phyloP scores from a whole-genome alignment of 2,113 vertebrate species.

The Mustela nigripes region DNA sequence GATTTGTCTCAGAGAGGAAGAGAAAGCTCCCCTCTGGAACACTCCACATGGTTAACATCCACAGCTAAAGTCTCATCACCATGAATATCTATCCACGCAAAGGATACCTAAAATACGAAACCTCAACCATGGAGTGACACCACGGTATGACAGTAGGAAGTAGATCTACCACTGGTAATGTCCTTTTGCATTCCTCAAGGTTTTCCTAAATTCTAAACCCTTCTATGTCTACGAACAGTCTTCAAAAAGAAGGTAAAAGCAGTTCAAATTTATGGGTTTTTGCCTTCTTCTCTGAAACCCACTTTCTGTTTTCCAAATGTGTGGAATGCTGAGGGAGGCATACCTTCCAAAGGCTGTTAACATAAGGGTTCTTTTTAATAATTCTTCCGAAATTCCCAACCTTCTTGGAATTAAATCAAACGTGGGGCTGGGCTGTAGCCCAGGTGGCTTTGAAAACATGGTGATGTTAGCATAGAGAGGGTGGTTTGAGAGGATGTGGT shows the following conservation, averaged over 20 bases:
- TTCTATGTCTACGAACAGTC: not conserved
- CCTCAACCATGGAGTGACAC: not conserved
- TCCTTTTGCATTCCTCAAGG: not conserved
- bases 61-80: not conserved
- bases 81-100: not conserved
- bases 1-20: not conserved
- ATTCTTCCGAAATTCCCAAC: not conserved
- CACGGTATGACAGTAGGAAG: not conserved
- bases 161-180: not conserved
- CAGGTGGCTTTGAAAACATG: not conserved
- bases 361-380: not conserved
- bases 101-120: not conserved
- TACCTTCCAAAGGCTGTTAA: not conserved
- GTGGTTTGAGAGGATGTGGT: not conserved
- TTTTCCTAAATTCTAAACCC: not conserved
- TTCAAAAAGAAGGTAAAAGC: conserved; percentile 13
- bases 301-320: not conserved
- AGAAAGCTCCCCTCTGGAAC: not conserved
- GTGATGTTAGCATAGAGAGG: not conserved
- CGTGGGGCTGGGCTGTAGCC: not conserved
- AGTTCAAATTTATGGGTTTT: not conserved
- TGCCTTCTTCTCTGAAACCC: not conserved
- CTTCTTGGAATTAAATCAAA: not conserved
- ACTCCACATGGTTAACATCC: not conserved
- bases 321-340: not conserved